Conservation (phyloP, 2,113 vertebrate species). For the Phalacrocorax brasilianus region DNA sequence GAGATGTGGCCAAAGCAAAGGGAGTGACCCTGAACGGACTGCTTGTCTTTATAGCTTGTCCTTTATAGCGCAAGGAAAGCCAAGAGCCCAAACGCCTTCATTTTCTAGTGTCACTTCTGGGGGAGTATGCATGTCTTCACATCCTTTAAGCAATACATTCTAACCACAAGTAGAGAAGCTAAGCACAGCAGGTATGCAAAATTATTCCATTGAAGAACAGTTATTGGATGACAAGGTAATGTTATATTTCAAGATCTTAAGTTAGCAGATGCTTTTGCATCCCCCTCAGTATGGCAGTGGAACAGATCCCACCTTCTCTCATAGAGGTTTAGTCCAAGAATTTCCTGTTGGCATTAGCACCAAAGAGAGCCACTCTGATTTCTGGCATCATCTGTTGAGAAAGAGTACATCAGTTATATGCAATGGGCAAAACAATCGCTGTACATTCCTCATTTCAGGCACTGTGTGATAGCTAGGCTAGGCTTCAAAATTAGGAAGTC, state of each 20-base stretch:
- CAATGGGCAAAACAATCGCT: neutral
- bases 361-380: slow-evolving; percentile 88
- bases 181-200: slow-evolving; percentile 52
- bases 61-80: slow-evolving; percentile 1
- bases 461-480: neutral
- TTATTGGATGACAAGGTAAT: slow-evolving; percentile 39
- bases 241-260: slow-evolving; percentile 49
- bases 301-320: slow-evolving; percentile 42
- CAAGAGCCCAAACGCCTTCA: neutral
- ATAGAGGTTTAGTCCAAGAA: slow-evolving; percentile 85
- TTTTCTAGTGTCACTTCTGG: neutral
- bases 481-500: neutral
- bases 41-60: neutral
- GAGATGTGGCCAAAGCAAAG: slow-evolving; percentile 21
- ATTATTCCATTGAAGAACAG: slow-evolving; percentile 47
- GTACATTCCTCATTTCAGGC: neutral
- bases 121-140: slow-evolving; percentile 9
- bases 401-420: neutral
- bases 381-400: slow-evolving; percentile 95
- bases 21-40: neutral
- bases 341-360: slow-evolving; percentile 90
- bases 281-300: slow-evolving; percentile 42
- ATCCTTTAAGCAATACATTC: slow-evolving; percentile 2
- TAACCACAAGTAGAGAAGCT: slow-evolving; percentile 44
- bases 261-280: slow-evolving; percentile 60